Conservation (phyloP, 2,888 invertebrate genomes). For the Plagiodera versicolora region DNA sequence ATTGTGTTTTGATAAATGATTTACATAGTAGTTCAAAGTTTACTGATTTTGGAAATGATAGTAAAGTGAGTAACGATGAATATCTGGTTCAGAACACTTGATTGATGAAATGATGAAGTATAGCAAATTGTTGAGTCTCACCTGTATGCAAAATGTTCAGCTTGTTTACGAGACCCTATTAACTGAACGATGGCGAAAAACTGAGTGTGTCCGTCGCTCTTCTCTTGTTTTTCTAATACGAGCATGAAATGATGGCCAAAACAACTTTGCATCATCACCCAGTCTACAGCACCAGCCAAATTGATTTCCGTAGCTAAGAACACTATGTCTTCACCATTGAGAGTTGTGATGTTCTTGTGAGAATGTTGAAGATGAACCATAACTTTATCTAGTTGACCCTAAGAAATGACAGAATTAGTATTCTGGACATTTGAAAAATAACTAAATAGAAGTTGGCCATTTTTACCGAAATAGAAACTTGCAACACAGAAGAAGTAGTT, state of each 20-base stretch:
- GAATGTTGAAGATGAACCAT: slow-evolving; percentile 98
- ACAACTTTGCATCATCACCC: slow-evolving; percentile 99
- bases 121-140: slow-evolving; percentile 50
- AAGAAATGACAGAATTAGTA: too few species aligned
- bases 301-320: slow-evolving; percentile 99
- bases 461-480: too few species aligned
- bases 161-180: slow-evolving; percentile 98
- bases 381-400: slow-evolving; percentile 92
- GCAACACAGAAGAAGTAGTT: too few species aligned
- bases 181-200: slow-evolving; percentile 99
- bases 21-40: too few species aligned
- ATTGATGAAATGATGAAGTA: too few species aligned
- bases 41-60: too few species aligned
- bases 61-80: too few species aligned
- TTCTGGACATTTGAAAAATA: too few species aligned
- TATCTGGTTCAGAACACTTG: too few species aligned
- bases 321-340: slow-evolving; percentile 98
- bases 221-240: slow-evolving; percentile 97
- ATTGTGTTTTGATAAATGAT: too few species aligned
- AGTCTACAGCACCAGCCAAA: slow-evolving; percentile 97
- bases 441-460: too few species aligned
- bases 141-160: slow-evolving; percentile 97
- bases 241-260: slow-evolving; percentile 99
- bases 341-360: slow-evolving; percentile 97
- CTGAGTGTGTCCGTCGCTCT: slow-evolving; percentile 94